Percentiles rank a stretch among this genome's conserved stretches.
phyloP scores from a whole-genome alignment of 2,113 vertebrate species.

The Thryonomys swinderianus region DNA sequence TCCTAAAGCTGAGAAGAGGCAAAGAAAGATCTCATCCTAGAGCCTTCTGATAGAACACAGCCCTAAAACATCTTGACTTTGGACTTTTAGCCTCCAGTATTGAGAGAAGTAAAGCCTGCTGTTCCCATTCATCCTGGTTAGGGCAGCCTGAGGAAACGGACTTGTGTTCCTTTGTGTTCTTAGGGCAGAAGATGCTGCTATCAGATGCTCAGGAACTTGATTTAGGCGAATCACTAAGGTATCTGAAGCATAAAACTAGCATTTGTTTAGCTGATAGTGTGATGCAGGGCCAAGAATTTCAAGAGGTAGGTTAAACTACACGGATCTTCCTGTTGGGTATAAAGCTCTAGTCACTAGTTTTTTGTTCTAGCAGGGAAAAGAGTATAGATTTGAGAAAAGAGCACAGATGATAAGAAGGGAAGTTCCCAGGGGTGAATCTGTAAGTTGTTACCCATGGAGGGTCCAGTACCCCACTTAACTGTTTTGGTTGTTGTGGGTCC shows the following conservation, averaged over 20 bases:
- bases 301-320: not conserved
- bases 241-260: not conserved
- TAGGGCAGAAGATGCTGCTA: not conserved
- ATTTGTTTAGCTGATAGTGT: not conserved
- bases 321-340: not conserved
- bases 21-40: not conserved
- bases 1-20: not conserved
- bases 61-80: not conserved
- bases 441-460: not conserved
- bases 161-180: not conserved
- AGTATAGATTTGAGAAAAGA: not conserved
- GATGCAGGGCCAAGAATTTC: not conserved
- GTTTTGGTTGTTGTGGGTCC: not conserved
- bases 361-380: not conserved
- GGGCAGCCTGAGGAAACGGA: not conserved
- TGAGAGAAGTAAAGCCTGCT: not conserved
- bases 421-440: not conserved
- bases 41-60: not conserved
- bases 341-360: not conserved
- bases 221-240: not conserved
- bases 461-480: not conserved
- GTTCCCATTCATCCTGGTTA: not conserved
- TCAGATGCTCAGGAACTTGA: not conserved
- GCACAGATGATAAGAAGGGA: not conserved
- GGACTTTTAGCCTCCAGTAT: not conserved